phyloP scores from a whole-genome alignment of 2,888 invertebrate species.

The Drosophila anomalata region DNA sequence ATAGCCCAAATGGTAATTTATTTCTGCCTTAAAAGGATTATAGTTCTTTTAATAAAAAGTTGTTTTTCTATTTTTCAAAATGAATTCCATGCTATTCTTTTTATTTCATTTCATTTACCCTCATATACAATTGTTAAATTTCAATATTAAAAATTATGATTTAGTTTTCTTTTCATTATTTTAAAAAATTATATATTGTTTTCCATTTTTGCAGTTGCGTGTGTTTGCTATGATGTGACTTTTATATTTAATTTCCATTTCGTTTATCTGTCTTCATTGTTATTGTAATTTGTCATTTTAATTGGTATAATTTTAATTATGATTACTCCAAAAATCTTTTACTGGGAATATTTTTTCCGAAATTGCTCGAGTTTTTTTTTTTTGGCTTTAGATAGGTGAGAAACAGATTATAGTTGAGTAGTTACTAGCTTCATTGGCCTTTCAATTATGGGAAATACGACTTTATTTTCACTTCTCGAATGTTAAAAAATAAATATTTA shows the following conservation, averaged over 20 bases:
- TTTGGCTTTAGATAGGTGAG: not conserved
- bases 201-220: conserved; percentile 23
- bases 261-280: conserved; percentile 27
- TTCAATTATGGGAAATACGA: not conserved
- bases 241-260: conserved; percentile 15
- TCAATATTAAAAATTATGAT: conserved; percentile 44
- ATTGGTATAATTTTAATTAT: not conserved
- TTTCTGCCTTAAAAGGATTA: not conserved
- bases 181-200: conserved; percentile 62
- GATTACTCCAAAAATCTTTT: conserved; percentile 10
- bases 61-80: conserved; percentile 6
- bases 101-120: conserved; percentile 44
- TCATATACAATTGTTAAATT: conserved; percentile 34
- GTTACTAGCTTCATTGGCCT: not conserved
- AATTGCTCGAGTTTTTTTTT: conserved; percentile 4
- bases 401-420: conserved; percentile 4
- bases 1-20: conserved; percentile 1
- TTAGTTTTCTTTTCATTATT: conserved; percentile 46
- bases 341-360: not conserved
- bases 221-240: conserved; percentile 19
- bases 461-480: conserved; percentile 8
- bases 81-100: conserved; percentile 43
- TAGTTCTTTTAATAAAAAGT: not conserved
- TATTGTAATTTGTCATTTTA: conserved; percentile 64
- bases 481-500: conserved; percentile 1